Base-by-base conservation (phyloP, 2,888 invertebrate species). In the Meghimatium bilineatum region DNA sequence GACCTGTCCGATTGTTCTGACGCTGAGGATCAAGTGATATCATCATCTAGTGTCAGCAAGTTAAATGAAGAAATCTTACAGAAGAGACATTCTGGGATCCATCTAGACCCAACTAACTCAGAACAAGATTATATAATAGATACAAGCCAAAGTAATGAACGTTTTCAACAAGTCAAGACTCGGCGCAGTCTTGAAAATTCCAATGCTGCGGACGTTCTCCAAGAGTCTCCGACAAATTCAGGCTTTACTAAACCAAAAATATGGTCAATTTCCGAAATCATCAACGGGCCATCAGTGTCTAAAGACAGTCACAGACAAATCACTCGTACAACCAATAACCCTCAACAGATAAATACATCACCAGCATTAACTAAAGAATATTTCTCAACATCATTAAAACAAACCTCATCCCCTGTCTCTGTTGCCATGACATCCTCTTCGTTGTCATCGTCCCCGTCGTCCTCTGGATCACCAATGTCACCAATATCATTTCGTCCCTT, bases 201-300 rank as follows among this genome's bases (percentile, higher is more conserved):
- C 10, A 36, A 14, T n/a, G 26, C 76, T 6, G 26, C 26, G 8
- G 17, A 10, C 32, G 29, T 26, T 23, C 38, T 26, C 29, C 20
- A 10, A 29, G 3, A 12, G 12, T 63, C 66, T 44, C 78, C 78
- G 34, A 63, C 77, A 69, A 26, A 60, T 38, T 12, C 36, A 36
- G 29, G 71, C 20, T 63, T 23, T 29, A 17, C 29, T 56, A 80
- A 52, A 49, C 86, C 86, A 67, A 86, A 82, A 52, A 86, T 86
- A 67, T 86, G 86, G 86, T 86, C 86, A 49, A 84, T 86, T 26
- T 86, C 84, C 0, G 84, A 86, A 63, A 84, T 86, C 67, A 86
- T 86, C 75, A 78, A 71, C 36, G 34, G 38, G 8, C 36, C 85
- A 12, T 82, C 81, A 2, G 23, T 78, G 1, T 12, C 44, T 12